Evolutionary conservation across 2,797 vertebrate genomes (phyloP).

Genomic region (Tolypeutes matacus): DNA sequence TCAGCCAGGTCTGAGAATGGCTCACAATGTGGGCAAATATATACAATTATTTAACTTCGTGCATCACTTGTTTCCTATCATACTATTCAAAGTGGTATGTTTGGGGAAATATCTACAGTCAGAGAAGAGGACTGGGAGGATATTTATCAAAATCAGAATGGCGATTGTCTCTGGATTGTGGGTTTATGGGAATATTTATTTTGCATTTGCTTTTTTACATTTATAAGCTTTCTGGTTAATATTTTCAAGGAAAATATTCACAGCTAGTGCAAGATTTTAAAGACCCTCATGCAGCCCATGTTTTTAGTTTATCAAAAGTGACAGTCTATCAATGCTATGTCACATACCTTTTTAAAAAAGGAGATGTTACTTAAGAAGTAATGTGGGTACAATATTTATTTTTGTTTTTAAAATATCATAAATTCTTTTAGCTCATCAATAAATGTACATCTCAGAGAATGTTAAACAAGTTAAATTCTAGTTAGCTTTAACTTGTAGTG

Average conservation of each 20-base stretch:
- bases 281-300: background rate
- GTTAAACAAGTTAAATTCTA: background rate
- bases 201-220: slow-evolving; percentile 33
- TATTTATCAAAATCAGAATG: background rate
- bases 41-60: background rate
- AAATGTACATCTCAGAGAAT: background rate
- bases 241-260: background rate
- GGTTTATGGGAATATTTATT: background rate
- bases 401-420: slow-evolving; percentile 12
- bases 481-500: slow-evolving; percentile 55
- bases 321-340: background rate
- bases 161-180: background rate
- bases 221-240: slow-evolving; percentile 22
- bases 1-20: background rate
- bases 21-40: background rate
- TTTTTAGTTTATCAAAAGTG: slow-evolving; percentile 19
- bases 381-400: slow-evolving; percentile 49
- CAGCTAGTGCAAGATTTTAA: background rate
- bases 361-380: slow-evolving; percentile 49
- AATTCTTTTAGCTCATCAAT: slow-evolving; percentile 23
- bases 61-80: background rate
- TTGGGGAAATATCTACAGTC: background rate
- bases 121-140: background rate
- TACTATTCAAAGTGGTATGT: background rate
- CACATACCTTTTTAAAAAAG: background rate